Evolutionary conservation across 2,113 vertebrate genomes (phyloP).

Genomic region (Pongo pygmaeus): DNA sequence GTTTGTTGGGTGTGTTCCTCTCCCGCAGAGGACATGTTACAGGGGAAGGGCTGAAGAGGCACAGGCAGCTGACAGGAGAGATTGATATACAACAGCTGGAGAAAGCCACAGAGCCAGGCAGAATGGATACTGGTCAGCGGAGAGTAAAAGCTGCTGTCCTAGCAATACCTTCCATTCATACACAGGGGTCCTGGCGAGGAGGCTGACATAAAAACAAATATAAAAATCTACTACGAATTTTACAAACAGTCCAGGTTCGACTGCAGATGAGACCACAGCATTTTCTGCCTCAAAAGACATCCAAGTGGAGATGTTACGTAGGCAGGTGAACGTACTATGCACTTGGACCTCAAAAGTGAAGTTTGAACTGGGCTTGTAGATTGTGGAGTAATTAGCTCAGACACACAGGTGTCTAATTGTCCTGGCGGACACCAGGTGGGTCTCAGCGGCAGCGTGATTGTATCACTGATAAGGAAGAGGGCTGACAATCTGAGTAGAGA

Average conservation of each 20-base stretch:
- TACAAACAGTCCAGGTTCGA: neutral
- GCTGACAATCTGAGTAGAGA: neutral
- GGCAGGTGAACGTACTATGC: neutral
- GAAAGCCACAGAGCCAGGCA: slow-evolving; percentile 38
- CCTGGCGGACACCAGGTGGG: neutral
- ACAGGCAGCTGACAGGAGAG: slow-evolving; percentile 28
- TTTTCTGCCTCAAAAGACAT: slow-evolving; percentile 2
- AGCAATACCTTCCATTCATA: neutral
- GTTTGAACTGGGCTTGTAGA: too few relatives aligned
- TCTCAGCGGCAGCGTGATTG: neutral
- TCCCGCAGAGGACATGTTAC: neutral
- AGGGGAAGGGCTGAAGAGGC: slow-evolving; percentile 28
- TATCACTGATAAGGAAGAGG: neutral
- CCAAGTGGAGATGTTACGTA: neutral
- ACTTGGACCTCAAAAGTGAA: neutral
- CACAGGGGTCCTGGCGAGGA: neutral
- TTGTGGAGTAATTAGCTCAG: neutral
- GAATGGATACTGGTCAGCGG: neutral
- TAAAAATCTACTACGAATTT: neutral
- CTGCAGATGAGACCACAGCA: neutral
- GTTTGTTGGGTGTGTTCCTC: neutral
- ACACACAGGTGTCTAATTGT: neutral
- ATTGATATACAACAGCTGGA: neutral
- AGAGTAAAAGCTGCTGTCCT: neutral
- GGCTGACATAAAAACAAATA: neutral